phyloP scores from a whole-genome alignment of 2,797 vertebrate genomes.

The Chaetophractus vellerosus region DNA sequence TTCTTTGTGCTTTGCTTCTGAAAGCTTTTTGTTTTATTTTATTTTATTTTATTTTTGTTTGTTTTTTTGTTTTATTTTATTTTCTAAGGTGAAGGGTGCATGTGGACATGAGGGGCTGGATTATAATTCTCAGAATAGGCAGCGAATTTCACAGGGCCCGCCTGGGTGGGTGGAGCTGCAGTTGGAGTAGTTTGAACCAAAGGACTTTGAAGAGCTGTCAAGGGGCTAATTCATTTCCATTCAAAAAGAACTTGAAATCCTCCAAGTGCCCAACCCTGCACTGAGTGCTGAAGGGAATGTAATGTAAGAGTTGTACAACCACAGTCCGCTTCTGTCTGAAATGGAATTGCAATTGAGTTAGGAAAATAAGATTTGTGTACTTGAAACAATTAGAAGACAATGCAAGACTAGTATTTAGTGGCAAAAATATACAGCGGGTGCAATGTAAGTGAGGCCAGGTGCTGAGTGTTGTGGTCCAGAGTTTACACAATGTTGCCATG shows the following conservation, averaged over 20 bases:
- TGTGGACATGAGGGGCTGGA: background rate
- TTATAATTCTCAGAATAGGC: background rate
- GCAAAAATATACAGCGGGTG: background rate
- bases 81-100: constrained; percentile 2
- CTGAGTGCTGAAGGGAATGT: background rate
- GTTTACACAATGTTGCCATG: background rate
- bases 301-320: background rate
- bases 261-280: background rate
- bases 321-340: background rate
- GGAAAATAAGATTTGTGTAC: constrained; percentile 46
- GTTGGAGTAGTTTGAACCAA: constrained; percentile 24
- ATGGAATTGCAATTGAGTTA: background rate
- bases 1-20: constrained; percentile 72
- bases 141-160: background rate
- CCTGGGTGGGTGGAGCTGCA: background rate
- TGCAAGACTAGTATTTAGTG: background rate
- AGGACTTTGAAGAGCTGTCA: constrained; percentile 34
- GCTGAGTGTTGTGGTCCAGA: background rate
- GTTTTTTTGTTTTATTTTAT: constrained; percentile 22
- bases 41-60: constrained; percentile 46
- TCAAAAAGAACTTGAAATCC: constrained; percentile 55
- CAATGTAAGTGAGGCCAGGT: background rate
- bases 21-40: constrained; percentile 66
- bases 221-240: constrained; percentile 51
- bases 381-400: constrained; percentile 1